Evolutionary conservation across 1,140 invertebrate genomes (phyloP).

Genomic region (Neomicropteryx cornuta): DNA sequence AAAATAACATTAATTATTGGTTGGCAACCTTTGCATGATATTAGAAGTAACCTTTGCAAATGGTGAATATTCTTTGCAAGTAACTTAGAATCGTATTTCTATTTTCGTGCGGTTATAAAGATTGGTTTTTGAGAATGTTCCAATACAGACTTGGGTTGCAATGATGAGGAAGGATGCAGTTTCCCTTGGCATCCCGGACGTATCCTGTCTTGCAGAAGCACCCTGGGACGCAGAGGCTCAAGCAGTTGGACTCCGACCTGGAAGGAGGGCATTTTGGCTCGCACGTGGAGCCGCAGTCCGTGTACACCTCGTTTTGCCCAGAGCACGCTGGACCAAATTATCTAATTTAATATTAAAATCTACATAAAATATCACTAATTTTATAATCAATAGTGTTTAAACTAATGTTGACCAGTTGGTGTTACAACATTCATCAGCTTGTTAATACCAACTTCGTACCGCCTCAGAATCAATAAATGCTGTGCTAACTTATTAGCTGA

Average conservation of each 20-base stretch:
- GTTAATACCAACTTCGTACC: too few species aligned
- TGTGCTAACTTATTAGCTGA: too few species aligned
- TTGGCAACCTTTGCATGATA: too few species aligned
- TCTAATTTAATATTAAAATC: too few species aligned
- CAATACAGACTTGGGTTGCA: background rate
- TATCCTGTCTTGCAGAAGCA: conserved; percentile 11
- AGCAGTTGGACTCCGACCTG: conserved; percentile 2
- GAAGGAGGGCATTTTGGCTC: conserved; percentile 7
- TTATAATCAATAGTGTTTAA: too few species aligned
- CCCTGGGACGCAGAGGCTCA: conserved; percentile 7
- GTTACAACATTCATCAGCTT: too few species aligned
- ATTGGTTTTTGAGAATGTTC: background rate
- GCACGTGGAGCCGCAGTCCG: conserved; percentile 7
- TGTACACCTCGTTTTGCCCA: conserved; percentile 8
- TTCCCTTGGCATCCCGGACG: conserved; percentile 7
- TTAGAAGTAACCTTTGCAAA: too few species aligned
- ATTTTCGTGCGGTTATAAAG: background rate
- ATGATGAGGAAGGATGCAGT: conserved; percentile 5
- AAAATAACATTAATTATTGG: too few species aligned
- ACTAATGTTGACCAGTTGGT: too few species aligned
- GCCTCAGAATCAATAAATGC: too few species aligned
- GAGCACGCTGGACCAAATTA: conserved; percentile 9
- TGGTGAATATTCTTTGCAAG: too few species aligned
- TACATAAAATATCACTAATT: too few species aligned
- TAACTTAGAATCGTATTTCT: background rate